Percentiles rank a stretch among this genome's conserved stretches.
These are phyloP conservation scores for Melipona bicolor DNA, from an alignment of 2,888 invertebrate genomes.

Conservation along the genomic window DNA sequence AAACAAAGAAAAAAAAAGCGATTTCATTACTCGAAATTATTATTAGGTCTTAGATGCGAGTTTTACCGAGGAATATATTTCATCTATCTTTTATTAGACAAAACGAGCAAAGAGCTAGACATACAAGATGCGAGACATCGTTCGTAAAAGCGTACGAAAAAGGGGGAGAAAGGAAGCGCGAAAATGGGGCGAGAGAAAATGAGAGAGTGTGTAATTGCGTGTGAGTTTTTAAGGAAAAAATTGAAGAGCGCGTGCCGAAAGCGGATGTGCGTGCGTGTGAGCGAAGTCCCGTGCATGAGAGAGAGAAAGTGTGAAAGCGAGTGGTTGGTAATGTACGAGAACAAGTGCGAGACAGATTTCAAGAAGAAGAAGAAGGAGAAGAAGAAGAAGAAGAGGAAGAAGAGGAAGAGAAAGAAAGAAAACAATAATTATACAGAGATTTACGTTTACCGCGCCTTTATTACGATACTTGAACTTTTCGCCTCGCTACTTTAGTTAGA, in stretches of 20 bases:
- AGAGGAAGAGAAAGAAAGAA: conserved; percentile 4
- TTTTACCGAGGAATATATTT: conserved; percentile 59
- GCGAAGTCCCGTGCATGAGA: not conserved
- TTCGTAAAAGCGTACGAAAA: conserved; percentile 8
- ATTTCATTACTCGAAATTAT: conserved; percentile 53
- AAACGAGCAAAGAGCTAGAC: conserved; percentile 18
- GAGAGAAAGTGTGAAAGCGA: not conserved
- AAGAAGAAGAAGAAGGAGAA: no score
- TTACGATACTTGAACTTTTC: conserved; percentile 77
- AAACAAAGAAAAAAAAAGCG: conserved; percentile 25
- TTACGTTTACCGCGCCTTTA: conserved; percentile 76
- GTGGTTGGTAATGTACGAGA: not conserved
- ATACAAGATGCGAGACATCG: conserved; percentile 12
- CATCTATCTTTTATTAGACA: conserved; percentile 64
- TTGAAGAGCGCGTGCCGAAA: not conserved
- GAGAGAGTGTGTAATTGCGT: not conserved
- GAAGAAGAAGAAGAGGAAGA: not conserved
- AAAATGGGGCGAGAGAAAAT: conserved; percentile 3
- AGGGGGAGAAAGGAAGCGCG: not conserved
- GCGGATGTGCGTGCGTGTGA: conserved; percentile 6
- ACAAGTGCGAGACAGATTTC: conserved; percentile 30
- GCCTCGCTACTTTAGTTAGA: conserved; percentile 77
- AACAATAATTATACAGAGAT: conserved; percentile 65
- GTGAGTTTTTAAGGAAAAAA: conserved; percentile 29
- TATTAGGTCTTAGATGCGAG: conserved; percentile 60